Conservation (phyloP, 1,140 invertebrate species). For the Tetragonula clypearis region DNA sequence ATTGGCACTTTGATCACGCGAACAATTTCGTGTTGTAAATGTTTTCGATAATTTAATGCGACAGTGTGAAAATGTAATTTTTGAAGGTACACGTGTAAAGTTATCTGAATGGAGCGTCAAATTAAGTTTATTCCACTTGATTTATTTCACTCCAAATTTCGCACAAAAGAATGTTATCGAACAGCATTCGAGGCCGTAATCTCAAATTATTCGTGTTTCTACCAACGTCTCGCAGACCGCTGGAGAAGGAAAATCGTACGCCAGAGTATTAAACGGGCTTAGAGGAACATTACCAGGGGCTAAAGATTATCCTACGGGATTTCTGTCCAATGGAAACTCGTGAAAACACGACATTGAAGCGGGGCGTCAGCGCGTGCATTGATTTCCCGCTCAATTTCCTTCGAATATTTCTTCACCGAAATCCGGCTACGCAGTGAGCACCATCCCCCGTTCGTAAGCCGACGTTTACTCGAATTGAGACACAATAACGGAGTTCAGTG, state of each 20-base stretch:
- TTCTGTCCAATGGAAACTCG: constrained; percentile 48
- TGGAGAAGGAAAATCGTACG: background rate
- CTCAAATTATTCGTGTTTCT: background rate
- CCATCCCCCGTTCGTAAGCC: constrained; percentile 49
- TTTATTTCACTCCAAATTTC: too few relatives aligned
- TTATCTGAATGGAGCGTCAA: too few relatives aligned
- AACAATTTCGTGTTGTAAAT: too few relatives aligned
- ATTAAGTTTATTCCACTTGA: too few relatives aligned
- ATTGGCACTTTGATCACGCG: too few relatives aligned
- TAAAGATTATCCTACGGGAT: constrained; percentile 59
- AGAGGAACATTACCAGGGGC: background rate
- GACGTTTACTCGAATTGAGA: constrained; percentile 65
- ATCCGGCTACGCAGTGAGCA: constrained; percentile 32
- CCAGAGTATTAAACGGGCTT: background rate
- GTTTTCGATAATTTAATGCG: too few relatives aligned
- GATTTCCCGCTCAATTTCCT: constrained; percentile 69
- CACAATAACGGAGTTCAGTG: constrained; percentile 53
- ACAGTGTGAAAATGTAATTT: too few relatives aligned
- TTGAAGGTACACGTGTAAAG: too few relatives aligned
- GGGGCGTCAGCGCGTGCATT: constrained; percentile 66
- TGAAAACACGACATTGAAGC: constrained; percentile 64
- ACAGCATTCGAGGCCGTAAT: too few relatives aligned
- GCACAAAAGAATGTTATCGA: too few relatives aligned
- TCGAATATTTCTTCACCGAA: constrained; percentile 54
- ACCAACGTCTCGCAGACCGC: background rate